Evolutionary conservation across 2,888 invertebrate genomes (phyloP).

Genomic region (Schizaphis graminum): DNA sequence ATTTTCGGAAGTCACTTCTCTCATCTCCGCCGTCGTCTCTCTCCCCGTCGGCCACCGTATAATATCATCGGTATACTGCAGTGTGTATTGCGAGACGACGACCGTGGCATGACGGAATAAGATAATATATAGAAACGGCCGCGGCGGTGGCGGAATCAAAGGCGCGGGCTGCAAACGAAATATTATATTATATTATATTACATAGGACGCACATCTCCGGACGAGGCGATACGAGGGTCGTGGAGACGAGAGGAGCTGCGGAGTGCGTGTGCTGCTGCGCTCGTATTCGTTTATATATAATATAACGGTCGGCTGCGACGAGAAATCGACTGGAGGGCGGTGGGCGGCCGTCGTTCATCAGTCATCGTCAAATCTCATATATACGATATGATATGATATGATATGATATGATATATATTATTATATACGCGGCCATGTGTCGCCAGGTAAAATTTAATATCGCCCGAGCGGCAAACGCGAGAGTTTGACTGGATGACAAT

Average conservation of each 20-base stretch:
- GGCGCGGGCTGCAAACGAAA: slow-evolving; percentile 27
- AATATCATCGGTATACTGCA: not conserved
- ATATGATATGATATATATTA: slow-evolving; percentile 55
- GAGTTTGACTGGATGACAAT: slow-evolving; percentile 65
- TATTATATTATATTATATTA: slow-evolving; percentile 14
- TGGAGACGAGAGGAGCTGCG: not conserved
- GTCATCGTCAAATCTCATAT: slow-evolving; percentile 67
- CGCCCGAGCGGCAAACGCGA: slow-evolving; percentile 55
- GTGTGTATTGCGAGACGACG: not conserved
- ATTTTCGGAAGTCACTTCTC: slow-evolving; percentile 37
- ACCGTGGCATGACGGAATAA: not conserved
- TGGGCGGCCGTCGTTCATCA: slow-evolving; percentile 64
- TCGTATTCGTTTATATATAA: slow-evolving; percentile 1
- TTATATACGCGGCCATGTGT: slow-evolving; percentile 65
- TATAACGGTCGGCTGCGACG: slow-evolving; percentile 30
- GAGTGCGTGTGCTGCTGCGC: slow-evolving; percentile 11
- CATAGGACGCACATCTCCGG: not conserved
- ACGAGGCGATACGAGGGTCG: not conserved
- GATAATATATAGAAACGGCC: slow-evolving; percentile 13
- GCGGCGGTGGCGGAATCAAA: not conserved
- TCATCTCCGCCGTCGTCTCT: no score
- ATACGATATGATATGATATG: slow-evolving; percentile 59
- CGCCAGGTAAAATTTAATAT: slow-evolving; percentile 68
- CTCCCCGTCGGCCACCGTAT: not conserved
- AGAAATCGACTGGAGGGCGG: slow-evolving; percentile 47